Conservation (phyloP, 2,888 invertebrate genomes). For the Nineta flava region DNA sequence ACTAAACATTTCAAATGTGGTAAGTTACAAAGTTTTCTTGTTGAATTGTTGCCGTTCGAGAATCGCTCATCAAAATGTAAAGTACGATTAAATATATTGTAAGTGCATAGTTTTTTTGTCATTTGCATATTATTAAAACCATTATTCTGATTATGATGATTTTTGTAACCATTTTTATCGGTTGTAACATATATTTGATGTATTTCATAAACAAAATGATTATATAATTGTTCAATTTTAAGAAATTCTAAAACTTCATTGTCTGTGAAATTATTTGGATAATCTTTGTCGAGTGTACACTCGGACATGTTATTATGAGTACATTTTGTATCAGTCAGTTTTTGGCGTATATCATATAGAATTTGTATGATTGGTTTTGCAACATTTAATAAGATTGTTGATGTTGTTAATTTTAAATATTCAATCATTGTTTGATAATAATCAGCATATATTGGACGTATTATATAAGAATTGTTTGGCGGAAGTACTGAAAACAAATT, state of each 20-base stretch:
- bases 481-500: slow-evolving; percentile 19
- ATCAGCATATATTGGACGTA: slow-evolving; percentile 20
- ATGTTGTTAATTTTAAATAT: slow-evolving; percentile 18
- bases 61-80: neutral
- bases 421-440: slow-evolving; percentile 14
- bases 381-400: slow-evolving; percentile 23
- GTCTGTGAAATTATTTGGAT: slow-evolving; percentile 6
- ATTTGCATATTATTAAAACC: neutral
- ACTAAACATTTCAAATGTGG: slow-evolving; percentile 11
- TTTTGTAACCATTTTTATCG: neutral
- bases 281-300: neutral
- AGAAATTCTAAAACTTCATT: slow-evolving; percentile 16
- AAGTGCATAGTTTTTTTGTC: neutral
- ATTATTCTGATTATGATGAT: neutral
- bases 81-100: slow-evolving; percentile 2
- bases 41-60: neutral
- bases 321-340: neutral
- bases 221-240: slow-evolving; percentile 20
- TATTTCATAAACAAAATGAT: slow-evolving; percentile 22
- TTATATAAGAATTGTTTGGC: slow-evolving; percentile 21
- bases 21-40: slow-evolving; percentile 5
- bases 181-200: slow-evolving; percentile 14
- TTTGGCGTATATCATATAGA: slow-evolving; percentile 15
- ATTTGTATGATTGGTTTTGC: slow-evolving; percentile 21
- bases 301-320: neutral